Percentiles rank a stretch among this genome's conserved stretches.
These are phyloP conservation scores for Tetragonula carbonaria DNA, from an alignment of 2,888 invertebrate species.

Conservation along the genomic window DNA sequence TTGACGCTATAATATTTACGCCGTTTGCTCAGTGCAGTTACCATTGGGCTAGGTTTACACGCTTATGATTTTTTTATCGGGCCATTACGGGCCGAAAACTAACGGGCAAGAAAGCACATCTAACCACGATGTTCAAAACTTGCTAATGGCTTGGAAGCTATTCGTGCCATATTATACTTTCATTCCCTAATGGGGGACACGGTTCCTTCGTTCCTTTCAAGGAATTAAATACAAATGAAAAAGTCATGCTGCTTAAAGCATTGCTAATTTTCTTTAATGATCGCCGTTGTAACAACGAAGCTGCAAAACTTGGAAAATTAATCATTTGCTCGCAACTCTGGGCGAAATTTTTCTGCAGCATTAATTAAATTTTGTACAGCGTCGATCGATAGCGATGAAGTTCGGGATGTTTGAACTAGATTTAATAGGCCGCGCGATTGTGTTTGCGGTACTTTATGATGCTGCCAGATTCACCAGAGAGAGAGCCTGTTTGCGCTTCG, in stretches of 20 bases:
- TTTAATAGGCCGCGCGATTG: neutral
- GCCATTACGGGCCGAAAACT: neutral
- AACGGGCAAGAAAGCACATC: neutral
- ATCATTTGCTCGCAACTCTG: neutral
- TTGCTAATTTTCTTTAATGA: neutral
- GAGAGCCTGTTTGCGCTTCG: conserved; percentile 1
- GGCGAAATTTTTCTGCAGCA: neutral
- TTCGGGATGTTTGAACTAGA: neutral
- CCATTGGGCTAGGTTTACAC: neutral
- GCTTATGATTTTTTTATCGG: conserved; percentile 6
- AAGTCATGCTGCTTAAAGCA: neutral
- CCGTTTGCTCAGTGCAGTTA: neutral
- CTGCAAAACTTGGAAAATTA: neutral
- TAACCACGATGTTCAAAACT: neutral
- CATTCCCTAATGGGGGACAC: neutral
- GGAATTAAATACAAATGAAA: neutral
- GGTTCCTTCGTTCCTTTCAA: neutral
- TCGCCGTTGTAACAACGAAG: neutral
- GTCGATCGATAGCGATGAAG: too few species aligned
- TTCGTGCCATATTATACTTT: neutral
- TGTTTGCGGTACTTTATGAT: conserved; percentile 18
- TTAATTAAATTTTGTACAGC: too few species aligned
- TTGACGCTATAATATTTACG: conserved; percentile 48
- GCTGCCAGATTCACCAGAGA: conserved; percentile 3
- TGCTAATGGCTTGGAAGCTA: neutral